phyloP scores from a whole-genome alignment of 2,888 invertebrate genomes.

The Xestoiulus laeticollis region DNA sequence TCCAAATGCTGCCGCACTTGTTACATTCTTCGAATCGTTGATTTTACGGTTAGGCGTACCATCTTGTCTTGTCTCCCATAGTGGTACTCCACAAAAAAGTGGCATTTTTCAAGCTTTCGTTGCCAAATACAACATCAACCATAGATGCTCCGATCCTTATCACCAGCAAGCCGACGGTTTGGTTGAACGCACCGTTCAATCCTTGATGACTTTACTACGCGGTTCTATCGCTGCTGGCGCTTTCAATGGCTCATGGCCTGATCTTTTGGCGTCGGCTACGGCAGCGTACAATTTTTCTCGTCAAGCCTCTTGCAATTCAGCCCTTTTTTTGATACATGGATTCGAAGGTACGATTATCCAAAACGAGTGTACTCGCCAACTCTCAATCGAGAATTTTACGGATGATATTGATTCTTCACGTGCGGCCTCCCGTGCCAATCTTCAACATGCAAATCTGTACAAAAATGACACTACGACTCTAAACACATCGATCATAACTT shows the following conservation, averaged over 20 bases:
- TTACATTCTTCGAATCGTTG: too few relatives aligned
- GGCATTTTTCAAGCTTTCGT: too few relatives aligned
- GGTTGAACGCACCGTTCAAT: background rate
- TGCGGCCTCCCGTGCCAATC: too few relatives aligned
- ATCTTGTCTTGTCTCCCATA: background rate
- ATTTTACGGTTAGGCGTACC: background rate
- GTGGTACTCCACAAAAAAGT: background rate
- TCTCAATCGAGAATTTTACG: too few relatives aligned
- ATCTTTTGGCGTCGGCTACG: background rate
- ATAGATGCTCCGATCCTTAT: background rate
- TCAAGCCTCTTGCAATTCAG: background rate
- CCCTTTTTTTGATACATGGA: background rate
- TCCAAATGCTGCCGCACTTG: background rate
- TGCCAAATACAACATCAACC: background rate
- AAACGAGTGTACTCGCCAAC: too few relatives aligned
- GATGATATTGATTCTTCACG: too few relatives aligned
- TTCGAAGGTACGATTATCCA: too few relatives aligned
- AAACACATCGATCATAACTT: background rate
- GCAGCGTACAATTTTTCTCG: background rate
- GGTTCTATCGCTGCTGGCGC: too few relatives aligned
- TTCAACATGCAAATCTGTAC: too few relatives aligned
- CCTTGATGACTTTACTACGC: background rate
- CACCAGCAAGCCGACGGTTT: background rate
- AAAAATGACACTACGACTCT: too few relatives aligned
- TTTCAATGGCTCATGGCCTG: too few relatives aligned